Conservation (phyloP, 2,797 vertebrate species). For the Antrozous pallidus region DNA sequence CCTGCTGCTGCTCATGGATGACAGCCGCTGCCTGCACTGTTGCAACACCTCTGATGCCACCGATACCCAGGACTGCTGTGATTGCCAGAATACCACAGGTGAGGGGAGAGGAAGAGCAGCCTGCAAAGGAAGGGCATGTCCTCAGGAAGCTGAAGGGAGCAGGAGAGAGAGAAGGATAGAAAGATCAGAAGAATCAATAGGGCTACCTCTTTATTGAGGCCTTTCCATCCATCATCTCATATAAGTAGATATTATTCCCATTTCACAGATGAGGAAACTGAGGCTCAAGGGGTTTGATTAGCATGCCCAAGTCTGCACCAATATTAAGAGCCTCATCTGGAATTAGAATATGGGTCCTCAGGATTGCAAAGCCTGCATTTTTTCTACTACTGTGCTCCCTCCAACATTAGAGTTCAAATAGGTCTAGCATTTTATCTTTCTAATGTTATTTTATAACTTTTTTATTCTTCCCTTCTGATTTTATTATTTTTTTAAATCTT, state of each 20-base stretch:
- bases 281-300: neutral
- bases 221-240: neutral
- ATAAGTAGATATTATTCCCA: neutral
- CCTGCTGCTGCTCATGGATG: conserved; percentile 82
- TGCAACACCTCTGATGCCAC: conserved; percentile 76
- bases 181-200: neutral
- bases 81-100: conserved; percentile 86
- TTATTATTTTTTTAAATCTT: no score
- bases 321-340: neutral
- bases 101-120: conserved; percentile 30
- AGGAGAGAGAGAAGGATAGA: neutral
- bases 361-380: neutral
- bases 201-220: neutral
- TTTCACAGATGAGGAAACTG: neutral
- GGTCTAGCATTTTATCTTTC: neutral
- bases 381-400: neutral
- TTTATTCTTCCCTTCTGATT: neutral
- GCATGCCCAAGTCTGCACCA: neutral
- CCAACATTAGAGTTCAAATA: neutral
- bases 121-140: neutral
- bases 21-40: conserved; percentile 90
- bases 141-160: neutral
- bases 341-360: neutral
- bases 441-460: neutral
- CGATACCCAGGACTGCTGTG: conserved; percentile 86